Base-by-base conservation (phyloP, 2,797 vertebrate genomes). In the Parauchenoglanis ngamensis region DNA sequence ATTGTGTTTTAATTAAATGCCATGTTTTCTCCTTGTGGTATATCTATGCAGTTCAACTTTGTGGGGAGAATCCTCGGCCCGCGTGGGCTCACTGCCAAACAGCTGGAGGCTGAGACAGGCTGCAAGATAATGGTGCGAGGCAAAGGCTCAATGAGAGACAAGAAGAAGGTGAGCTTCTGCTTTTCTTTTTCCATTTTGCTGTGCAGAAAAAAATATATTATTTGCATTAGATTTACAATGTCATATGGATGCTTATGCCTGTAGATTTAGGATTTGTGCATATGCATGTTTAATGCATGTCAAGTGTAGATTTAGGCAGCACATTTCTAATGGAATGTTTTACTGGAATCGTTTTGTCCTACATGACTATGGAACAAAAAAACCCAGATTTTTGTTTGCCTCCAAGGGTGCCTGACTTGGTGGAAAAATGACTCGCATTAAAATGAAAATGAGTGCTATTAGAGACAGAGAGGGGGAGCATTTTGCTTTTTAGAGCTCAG, bases 111-210 rank as follows among this genome's bases (percentile, higher is more conserved):
- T 87, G 98, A 99, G 95, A 99, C 98, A 21, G 98, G 98, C 94
- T 99, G 98, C 94, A 99, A 99, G 94, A 99, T 99, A 86, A 99
- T 99, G 98, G 98, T 99, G 91, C 97, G 98, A 96, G 98, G 98
- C 89, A 99, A 99, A 92, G 98, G 98, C 91, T 99, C 98, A 85
- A 99, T 99, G 98, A 97, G 98, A 91, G 98, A 99, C 95, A 99
- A 99, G 94, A 99, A 99, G 94, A 99, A 99, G 98, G 98, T 99
- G 95, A 73, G 49, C 28, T 25, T 68, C 19, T 63, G 56, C n/a
- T 44, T 8, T 61, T 83, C 8, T 35, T 25, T 65, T 57, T 44
- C 19, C 17, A 25, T 40, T 21, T 83, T 86, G 76, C 4, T 70
- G 12, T 82, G 40, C 1, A 49, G 6, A 59, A n/a, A 1, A 17